Percentiles rank a stretch among this genome's conserved stretches.
Conservation (phyloP, 2,888 invertebrate species). For the Nomada fabriciana region DNA sequence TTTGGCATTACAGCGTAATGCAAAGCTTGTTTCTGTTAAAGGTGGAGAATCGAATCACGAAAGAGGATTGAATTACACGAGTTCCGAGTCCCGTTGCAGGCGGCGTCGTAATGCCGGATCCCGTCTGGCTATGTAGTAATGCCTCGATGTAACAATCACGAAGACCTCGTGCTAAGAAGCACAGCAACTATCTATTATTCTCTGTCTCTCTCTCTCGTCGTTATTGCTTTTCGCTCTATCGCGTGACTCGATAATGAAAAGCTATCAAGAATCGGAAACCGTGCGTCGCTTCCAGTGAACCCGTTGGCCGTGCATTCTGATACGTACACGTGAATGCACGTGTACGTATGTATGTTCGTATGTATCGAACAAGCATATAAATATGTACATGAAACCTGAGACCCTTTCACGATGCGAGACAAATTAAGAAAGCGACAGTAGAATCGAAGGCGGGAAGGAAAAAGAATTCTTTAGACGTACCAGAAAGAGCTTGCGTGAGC, state of each 20-base stretch:
- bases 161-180: constrained; percentile 44
- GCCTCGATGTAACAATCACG: constrained; percentile 55
- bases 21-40: constrained; percentile 56
- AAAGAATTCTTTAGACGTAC: constrained; percentile 86
- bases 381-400: neutral
- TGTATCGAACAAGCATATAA: neutral
- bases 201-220: neutral
- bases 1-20: constrained; percentile 55
- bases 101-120: constrained; percentile 44
- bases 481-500: constrained; percentile 98
- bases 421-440: constrained; percentile 51
- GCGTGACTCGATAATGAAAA: constrained; percentile 68
- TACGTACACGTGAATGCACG: neutral
- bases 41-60: constrained; percentile 59
- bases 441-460: constrained; percentile 55
- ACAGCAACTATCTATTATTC: constrained; percentile 3
- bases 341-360: neutral
- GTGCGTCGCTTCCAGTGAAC: constrained; percentile 52
- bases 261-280: constrained; percentile 57
- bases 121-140: constrained; percentile 42
- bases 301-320: constrained; percentile 51
- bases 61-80: constrained; percentile 62
- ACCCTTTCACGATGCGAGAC: constrained; percentile 26
- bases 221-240: constrained; percentile 55
- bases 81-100: constrained; percentile 30